Evolutionary conservation across 2,888 invertebrate genomes (phyloP).

Genomic region (Mylabris sibirica): DNA sequence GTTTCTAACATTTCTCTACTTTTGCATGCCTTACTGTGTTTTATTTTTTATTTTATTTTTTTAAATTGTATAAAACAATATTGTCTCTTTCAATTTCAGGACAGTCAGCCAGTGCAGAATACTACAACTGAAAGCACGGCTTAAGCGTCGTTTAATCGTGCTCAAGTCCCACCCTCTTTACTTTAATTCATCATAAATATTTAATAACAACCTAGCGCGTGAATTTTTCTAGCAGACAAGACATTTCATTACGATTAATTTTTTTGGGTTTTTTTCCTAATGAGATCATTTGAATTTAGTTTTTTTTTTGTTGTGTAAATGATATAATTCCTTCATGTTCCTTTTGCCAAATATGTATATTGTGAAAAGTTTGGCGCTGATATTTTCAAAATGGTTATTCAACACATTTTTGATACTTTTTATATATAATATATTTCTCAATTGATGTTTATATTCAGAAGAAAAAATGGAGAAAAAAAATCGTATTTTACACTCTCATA

Average conservation of each 20-base stretch:
- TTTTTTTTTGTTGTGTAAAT: constrained; percentile 24
- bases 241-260: constrained; percentile 56
- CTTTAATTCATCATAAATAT: constrained; percentile 54
- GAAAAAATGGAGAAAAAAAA: constrained; percentile 34
- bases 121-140: constrained; percentile 70
- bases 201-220: constrained; percentile 60
- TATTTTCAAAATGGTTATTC: constrained; percentile 46
- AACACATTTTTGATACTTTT: constrained; percentile 59
- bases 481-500: constrained; percentile 43
- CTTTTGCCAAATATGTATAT: constrained; percentile 25
- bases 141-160: constrained; percentile 58
- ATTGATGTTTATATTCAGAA: constrained; percentile 48
- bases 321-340: constrained; percentile 33
- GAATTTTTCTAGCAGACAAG: constrained; percentile 62
- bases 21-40: constrained; percentile 14
- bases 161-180: constrained; percentile 51
- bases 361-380: constrained; percentile 41
- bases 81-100: constrained; percentile 57
- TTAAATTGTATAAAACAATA: constrained; percentile 17
- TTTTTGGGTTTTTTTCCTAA: constrained; percentile 11
- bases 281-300: constrained; percentile 15
- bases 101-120: constrained; percentile 68
- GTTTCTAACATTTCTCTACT: constrained; percentile 7
- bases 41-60: constrained; percentile 21
- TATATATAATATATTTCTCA: constrained; percentile 52